These are phyloP conservation scores for Eremophila alpestris DNA, from an alignment of 2,797 vertebrate species.

Conservation along the genomic window DNA sequence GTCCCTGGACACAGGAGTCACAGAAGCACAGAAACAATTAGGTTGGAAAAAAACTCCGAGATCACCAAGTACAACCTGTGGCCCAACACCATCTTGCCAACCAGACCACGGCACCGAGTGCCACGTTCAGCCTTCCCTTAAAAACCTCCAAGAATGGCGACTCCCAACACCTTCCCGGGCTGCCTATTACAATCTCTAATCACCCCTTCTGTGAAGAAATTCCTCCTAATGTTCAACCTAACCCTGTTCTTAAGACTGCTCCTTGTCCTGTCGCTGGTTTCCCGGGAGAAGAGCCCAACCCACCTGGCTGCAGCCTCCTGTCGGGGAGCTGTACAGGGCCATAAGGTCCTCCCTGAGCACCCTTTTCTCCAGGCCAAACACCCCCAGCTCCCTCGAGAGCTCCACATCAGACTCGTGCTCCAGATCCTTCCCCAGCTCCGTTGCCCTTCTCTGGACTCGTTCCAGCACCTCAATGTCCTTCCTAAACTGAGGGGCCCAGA, in stretches of 20 bases:
- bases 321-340: rapidly evolving
- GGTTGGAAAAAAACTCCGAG: not conserved
- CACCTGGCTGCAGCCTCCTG: not conserved
- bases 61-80: not conserved
- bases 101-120: not conserved
- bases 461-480: not conserved
- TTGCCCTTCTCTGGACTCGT: rapidly evolving
- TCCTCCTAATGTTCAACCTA: not conserved
- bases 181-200: not conserved
- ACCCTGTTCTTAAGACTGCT: no score
- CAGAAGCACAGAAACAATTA: not conserved
- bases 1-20: not conserved
- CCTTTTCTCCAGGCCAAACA: not conserved
- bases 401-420: not conserved
- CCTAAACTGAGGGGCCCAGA: not conserved
- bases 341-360: rapidly evolving
- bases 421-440: no score
- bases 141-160: rapidly evolving
- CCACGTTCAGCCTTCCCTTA: not conserved
- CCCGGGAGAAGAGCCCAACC: not conserved
- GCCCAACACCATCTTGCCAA: not conserved
- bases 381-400: not conserved
- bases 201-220: not conserved
- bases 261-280: not conserved
- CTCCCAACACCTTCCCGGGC: not conserved